These are phyloP conservation scores for Stratiolaelaps scimitus DNA, from an alignment of 1,140 invertebrate species.

Conservation along the genomic window DNA sequence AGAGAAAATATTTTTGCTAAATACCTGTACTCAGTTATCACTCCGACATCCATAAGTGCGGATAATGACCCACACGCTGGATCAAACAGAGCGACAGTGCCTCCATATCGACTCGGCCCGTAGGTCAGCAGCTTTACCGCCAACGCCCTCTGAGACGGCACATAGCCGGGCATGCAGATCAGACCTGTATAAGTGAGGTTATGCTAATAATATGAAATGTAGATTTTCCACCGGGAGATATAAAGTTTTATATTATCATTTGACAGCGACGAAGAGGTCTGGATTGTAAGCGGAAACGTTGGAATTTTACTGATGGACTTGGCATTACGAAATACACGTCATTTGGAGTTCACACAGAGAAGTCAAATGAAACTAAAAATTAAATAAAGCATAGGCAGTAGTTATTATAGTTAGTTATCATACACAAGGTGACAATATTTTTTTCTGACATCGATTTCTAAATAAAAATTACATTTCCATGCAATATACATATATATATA, in stretches of 20 bases:
- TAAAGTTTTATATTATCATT: neutral
- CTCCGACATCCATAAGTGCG: slow-evolving; percentile 7
- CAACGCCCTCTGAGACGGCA: neutral
- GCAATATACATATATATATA: too few species aligned
- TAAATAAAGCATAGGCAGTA: too few species aligned
- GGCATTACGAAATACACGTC: neutral
- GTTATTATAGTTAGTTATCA: too few species aligned
- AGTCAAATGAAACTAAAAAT: too few species aligned
- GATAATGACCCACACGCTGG: neutral
- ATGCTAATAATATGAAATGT: neutral
- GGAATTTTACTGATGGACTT: neutral
- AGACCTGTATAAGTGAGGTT: neutral
- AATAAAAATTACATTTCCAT: too few species aligned
- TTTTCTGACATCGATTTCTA: too few species aligned
- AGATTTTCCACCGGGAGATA: neutral
- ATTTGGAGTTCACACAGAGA: too few species aligned
- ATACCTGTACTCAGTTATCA: neutral
- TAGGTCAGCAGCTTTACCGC: slow-evolving; percentile 1
- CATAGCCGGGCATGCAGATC: slow-evolving; percentile 5
- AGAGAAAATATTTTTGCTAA: neutral
- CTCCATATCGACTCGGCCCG: neutral
- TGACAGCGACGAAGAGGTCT: neutral
- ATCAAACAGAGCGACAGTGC: neutral
- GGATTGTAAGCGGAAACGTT: neutral
- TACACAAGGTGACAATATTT: too few species aligned